phyloP scores from a whole-genome alignment of 2,888 invertebrate genomes.

The Ferdinandea cuprea region DNA sequence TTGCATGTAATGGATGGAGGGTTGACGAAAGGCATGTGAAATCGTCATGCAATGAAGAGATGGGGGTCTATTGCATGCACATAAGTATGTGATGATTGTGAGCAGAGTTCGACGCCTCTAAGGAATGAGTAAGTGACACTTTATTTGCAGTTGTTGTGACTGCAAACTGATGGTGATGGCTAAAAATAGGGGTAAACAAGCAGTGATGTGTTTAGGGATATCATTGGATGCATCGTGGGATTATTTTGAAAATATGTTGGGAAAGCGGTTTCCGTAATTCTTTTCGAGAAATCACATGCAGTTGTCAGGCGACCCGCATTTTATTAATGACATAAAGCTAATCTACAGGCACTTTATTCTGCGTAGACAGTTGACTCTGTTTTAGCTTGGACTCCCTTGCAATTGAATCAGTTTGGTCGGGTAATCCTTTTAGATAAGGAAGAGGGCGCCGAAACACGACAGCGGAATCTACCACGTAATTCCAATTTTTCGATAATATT shows the following conservation, averaged over 20 bases:
- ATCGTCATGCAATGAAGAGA: constrained; percentile 23
- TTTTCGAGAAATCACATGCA: no score
- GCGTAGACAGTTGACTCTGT: no score
- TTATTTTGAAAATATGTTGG: constrained; percentile 4
- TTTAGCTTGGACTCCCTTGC: no score
- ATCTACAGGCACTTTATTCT: no score
- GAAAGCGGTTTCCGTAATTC: not conserved
- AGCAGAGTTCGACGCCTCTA: constrained; percentile 15
- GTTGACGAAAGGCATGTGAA: constrained; percentile 35
- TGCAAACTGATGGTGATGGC: constrained; percentile 43
- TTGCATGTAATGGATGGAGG: not conserved
- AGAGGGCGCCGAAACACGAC: no score
- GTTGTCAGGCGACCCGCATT: no score
- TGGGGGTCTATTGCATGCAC: constrained; percentile 38
- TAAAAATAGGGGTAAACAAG: constrained; percentile 66
- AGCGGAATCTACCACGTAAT: no score
- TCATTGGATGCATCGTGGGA: constrained; percentile 37
- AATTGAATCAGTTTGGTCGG: no score
- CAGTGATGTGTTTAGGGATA: constrained; percentile 22
- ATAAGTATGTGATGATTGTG: constrained; percentile 42
- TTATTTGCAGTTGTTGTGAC: constrained; percentile 66
- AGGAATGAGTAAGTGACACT: constrained; percentile 48
- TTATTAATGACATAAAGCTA: no score
- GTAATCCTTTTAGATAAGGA: no score
- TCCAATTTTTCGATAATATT: no score